phyloP scores from a whole-genome alignment of 2,888 invertebrate species.

The Phyllotreta cruciferae region DNA sequence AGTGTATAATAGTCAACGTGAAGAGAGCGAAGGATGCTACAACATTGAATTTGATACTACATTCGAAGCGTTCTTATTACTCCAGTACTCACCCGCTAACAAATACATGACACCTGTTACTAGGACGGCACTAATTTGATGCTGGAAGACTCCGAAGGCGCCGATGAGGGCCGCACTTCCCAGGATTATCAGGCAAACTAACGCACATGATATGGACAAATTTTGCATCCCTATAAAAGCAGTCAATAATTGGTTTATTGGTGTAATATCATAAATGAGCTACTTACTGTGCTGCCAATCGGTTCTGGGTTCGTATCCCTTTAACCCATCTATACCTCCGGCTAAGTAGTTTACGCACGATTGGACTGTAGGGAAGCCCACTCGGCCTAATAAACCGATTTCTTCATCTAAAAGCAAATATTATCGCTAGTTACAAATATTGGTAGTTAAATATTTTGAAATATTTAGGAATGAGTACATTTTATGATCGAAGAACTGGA shows the following conservation, averaged over 20 bases:
- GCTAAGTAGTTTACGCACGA: conserved; percentile 82
- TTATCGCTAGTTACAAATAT: too few relatives aligned
- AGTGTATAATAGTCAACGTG: conserved; percentile 90
- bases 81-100: conserved; percentile 74
- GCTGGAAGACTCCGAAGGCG: conserved; percentile 85
- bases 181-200: conserved; percentile 89
- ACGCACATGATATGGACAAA: conserved; percentile 91
- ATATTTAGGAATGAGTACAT: too few relatives aligned
- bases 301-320: conserved; percentile 74
- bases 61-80: background rate
- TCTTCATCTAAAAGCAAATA: conserved; percentile 70
- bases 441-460: too few relatives aligned
- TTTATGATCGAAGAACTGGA: too few relatives aligned
- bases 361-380: conserved; percentile 73
- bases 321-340: conserved; percentile 68
- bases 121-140: conserved; percentile 92
- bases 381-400: conserved; percentile 69
- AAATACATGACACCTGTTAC: conserved; percentile 95
- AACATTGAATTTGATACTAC: conserved; percentile 38
- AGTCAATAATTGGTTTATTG: background rate
- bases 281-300: conserved; percentile 83
- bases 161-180: conserved; percentile 89
- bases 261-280: conserved; percentile 31
- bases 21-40: conserved; percentile 90
- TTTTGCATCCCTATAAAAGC: conserved; percentile 87